Conservation (phyloP, 2,797 vertebrate species). For the Xyrichtys novacula region DNA sequence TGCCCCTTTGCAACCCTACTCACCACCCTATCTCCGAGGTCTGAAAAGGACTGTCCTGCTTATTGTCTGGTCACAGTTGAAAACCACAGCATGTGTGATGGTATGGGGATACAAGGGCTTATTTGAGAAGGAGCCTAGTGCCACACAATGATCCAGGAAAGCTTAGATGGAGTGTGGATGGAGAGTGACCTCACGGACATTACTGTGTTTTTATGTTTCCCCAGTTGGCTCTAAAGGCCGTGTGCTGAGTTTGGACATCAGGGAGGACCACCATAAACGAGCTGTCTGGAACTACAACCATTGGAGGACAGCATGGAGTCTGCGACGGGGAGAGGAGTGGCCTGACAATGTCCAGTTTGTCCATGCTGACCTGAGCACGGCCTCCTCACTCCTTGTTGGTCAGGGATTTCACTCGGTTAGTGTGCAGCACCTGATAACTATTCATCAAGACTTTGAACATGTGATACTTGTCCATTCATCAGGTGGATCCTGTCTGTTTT, state of each 20-base stretch:
- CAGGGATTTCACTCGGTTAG: conserved; percentile 89
- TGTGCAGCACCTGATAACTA: conserved; percentile 8
- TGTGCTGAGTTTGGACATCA: conserved; percentile 91
- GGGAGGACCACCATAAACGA: conserved; percentile 88
- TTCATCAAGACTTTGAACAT: neutral
- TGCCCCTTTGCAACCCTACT: too few relatives aligned
- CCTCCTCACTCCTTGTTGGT: conserved; percentile 83
- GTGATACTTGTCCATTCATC: neutral
- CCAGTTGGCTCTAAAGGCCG: conserved; percentile 89
- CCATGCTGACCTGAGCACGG: conserved; percentile 84
- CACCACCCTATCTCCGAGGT: too few relatives aligned
- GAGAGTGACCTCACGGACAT: too few relatives aligned
- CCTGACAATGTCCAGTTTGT: conserved; percentile 92
- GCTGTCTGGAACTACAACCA: conserved; percentile 87
- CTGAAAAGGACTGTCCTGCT: too few relatives aligned
- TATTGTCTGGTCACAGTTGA: too few relatives aligned
- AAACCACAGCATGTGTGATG: too few relatives aligned
- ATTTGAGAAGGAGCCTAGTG: too few relatives aligned
- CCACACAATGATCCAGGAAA: neutral
- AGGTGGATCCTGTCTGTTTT: conserved; percentile 44
- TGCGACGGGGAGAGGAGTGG: conserved; percentile 86
- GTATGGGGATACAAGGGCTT: too few relatives aligned
- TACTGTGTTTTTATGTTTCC: neutral
- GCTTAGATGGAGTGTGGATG: too few relatives aligned
- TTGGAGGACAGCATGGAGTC: conserved; percentile 88